Percentiles rank a stretch among this genome's conserved stretches.
Conservation (phyloP, 2,888 invertebrate species). For the Noctua pronuba region DNA sequence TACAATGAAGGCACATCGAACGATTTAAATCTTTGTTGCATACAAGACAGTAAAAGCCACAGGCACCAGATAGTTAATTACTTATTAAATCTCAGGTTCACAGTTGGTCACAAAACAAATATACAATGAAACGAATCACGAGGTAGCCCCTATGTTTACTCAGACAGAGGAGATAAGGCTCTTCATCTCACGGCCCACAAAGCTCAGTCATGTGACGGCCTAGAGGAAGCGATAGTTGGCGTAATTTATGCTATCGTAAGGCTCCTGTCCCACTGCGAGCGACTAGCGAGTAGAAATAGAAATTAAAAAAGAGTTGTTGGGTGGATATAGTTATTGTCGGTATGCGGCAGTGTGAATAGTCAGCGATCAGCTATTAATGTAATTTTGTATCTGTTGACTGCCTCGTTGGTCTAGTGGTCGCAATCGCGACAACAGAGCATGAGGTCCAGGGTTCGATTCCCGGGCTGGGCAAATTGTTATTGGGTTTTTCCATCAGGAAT, state of each 20-base stretch:
- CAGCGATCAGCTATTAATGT: no score
- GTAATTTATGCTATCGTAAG: conserved; percentile 27
- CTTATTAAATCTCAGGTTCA: not conserved
- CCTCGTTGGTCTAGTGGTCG: no score
- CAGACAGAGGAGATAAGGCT: conserved; percentile 26
- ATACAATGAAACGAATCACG: conserved; percentile 31
- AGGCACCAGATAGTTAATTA: not conserved
- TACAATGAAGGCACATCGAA: not conserved
- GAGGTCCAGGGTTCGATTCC: no score
- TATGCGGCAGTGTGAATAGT: not conserved
- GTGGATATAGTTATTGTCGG: not conserved
- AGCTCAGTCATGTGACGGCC: conserved; percentile 53
- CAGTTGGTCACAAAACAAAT: conserved; percentile 18
- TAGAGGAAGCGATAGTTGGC: conserved; percentile 43
- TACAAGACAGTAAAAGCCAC: not conserved
- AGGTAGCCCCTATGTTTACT: conserved; percentile 40
- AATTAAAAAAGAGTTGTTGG: not conserved
- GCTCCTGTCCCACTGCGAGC: not conserved
- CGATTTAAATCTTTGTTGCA: not conserved
- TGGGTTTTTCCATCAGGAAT: no score
- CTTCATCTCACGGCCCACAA: conserved; percentile 20
- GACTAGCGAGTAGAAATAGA: not conserved
- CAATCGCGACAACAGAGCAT: no score
- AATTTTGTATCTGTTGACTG: no score
- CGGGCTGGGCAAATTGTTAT: no score